Percentiles rank a stretch among this genome's conserved stretches.
Conservation (phyloP, 1,140 invertebrate species). For the Bemisia tabaci region DNA sequence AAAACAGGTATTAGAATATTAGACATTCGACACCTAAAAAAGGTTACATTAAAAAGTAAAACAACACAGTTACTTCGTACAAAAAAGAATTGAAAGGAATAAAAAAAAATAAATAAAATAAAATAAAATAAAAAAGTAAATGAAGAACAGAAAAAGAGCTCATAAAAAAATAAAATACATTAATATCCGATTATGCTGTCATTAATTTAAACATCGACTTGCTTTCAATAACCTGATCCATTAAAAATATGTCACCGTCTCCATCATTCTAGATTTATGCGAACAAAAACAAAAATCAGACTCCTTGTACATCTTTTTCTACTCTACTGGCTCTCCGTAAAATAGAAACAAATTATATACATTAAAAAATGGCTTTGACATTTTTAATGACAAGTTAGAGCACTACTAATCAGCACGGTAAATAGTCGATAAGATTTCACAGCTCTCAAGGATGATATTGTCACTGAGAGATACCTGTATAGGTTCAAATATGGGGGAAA, state of each 20-base stretch:
- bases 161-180: slow-evolving; percentile 1
- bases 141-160: neutral
- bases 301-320: neutral
- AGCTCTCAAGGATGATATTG: too few species aligned
- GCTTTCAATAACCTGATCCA: neutral
- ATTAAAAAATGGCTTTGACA: neutral
- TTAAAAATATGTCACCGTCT: neutral
- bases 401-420: neutral
- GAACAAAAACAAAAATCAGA: neutral
- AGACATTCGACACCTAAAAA: neutral
- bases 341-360: neutral
- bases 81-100: neutral
- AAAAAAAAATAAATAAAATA: neutral
- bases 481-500: too few species aligned
- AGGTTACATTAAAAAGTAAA: neutral
- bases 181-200: neutral
- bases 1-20: neutral
- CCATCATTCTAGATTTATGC: neutral
- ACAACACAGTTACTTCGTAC: neutral
- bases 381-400: neutral
- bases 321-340: neutral
- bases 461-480: too few species aligned
- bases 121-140: slow-evolving; percentile 1
- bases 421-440: too few species aligned
- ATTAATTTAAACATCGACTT: neutral